Base-by-base conservation (phyloP, 2,888 invertebrate genomes). In the Anodontia alba region DNA sequence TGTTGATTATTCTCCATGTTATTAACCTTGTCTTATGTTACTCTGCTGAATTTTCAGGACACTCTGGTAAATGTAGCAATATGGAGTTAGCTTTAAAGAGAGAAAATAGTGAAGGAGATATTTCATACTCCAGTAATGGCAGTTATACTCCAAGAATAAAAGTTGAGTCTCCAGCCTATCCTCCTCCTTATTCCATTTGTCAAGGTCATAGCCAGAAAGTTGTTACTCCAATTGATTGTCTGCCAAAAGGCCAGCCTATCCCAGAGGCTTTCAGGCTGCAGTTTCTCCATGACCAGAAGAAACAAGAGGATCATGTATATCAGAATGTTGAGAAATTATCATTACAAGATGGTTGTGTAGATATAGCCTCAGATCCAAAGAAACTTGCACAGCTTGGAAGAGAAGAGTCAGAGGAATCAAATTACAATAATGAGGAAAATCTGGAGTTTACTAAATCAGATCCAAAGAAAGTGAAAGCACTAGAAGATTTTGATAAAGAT, bases 211-310 rank as follows among this genome's bases (percentile, higher is more conserved):
- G 31, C 1, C 57, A n/a, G 43, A 46, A 17, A 20, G 20, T 29
- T 3, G 15, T 46, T 23, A 87, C 81, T 73, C 84, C 87, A 31
- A 72, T 83, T 8, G 78, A 82, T 1, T 31, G 62, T 38, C 75
- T 87, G 29, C 86, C 83, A 0, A 73, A 77, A 71, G 81, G 78
- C 20, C 66, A 79, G 33, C 85, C 84, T 12, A 42, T 89, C 10
- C 88, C 90, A 23, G 86, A 84, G 23, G 71, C 90, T 0, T 81
- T 89, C 36, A 76, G 73, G 23, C 78, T 90, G 15, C 91, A 91
- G 76, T 36, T 76, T 46, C 81, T 77, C 29, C 80, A 87, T 57
- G 89, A 90, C 62, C 49, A 73, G 42, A 51, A 73, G 29, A 68
- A 77, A 20, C 42, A 49, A n/a, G 57, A 72, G 15, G 57, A 74